These are phyloP conservation scores for Papilio glaucus DNA, from an alignment of 1,140 invertebrate species.

Conservation along the genomic window DNA sequence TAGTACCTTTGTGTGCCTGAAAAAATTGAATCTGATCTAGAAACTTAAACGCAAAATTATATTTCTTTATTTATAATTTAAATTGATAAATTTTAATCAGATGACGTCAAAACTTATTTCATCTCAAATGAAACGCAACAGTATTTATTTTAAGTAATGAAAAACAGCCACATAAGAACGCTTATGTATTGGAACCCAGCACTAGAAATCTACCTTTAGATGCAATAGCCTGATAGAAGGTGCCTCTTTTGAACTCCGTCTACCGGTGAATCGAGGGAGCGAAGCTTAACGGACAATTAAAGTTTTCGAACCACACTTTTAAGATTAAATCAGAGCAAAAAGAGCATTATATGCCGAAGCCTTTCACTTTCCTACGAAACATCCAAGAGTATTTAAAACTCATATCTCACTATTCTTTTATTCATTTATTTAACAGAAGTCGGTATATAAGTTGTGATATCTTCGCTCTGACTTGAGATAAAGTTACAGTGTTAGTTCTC, in stretches of 20 bases:
- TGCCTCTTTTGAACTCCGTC: constrained; percentile 34
- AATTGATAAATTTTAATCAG: no score
- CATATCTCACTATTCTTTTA: not conserved
- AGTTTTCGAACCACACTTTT: constrained; percentile 20
- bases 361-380: not conserved
- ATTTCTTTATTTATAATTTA: no score
- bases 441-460: constrained; percentile 36
- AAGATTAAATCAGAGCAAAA: constrained; percentile 12
- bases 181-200: constrained; percentile 17
- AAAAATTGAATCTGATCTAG: no score
- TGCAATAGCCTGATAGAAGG: constrained; percentile 31
- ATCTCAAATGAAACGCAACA: no score
- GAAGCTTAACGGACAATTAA: constrained; percentile 29
- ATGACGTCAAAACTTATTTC: no score
- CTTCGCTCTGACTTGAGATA: constrained; percentile 28
- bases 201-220: constrained; percentile 30
- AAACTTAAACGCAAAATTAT: no score
- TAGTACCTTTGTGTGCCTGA: no score
- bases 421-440: constrained; percentile 28
- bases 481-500: constrained; percentile 30
- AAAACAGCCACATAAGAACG: not conserved
- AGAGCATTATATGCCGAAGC: not conserved
- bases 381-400: not conserved
- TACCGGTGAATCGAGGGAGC: constrained; percentile 31
- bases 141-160: no score